Base-by-base conservation (phyloP, 2,113 vertebrate species). In the Pteronura brasiliensis region DNA sequence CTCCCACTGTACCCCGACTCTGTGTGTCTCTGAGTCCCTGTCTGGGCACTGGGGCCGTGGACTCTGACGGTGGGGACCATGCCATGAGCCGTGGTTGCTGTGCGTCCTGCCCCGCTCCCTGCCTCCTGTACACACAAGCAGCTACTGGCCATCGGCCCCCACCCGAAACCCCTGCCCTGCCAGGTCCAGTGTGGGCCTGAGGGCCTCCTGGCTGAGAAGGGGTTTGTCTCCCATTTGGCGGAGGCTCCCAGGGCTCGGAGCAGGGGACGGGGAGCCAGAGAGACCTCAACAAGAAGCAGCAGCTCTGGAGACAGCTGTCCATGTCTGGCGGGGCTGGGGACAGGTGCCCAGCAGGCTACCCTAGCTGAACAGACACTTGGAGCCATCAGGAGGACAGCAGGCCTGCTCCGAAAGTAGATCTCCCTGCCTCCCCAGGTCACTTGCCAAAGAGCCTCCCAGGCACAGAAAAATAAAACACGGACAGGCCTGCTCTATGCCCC, bases 171-270 rank as follows among this genome's bases (percentile, higher is more conserved):
- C 61, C 92, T 90, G 97, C 97, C 97, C 96, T 14, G 44, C 97
- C 39, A 3, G 88, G 95, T 14, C 82, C 31, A 29, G 57, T 57
- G 71, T 67, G 96, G 95, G 81, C 55, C 98, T 97, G 94, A 97
- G 97, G 96, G 92, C 94, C 96, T 96, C 90, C 84, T 74, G 13
- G 97, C 96, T 93, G 61, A 98, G 98, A 96, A 96, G 42, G 86
- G 92, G 97, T 98, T 97, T 97, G 98, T 96, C 97, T 98, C 97
- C 96, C 21, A 49, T 71, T 97, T 98, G 98, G 98, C 90, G 83
- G 95, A 82, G 96, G 93, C 92, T 95, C 94, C 90, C 31, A 80
- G 81, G 97, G 63, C 92, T 86, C 4, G 2, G 74, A 94, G 95
- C 98, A 98, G 98, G 98, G 97, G 98, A 97, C 95, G 93, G 98